A percentile compares a stretch with the other conserved stretches of the same genome.
phyloP scores from a whole-genome alignment of 2,113 vertebrate species.

The Actenoides lindsayi region DNA sequence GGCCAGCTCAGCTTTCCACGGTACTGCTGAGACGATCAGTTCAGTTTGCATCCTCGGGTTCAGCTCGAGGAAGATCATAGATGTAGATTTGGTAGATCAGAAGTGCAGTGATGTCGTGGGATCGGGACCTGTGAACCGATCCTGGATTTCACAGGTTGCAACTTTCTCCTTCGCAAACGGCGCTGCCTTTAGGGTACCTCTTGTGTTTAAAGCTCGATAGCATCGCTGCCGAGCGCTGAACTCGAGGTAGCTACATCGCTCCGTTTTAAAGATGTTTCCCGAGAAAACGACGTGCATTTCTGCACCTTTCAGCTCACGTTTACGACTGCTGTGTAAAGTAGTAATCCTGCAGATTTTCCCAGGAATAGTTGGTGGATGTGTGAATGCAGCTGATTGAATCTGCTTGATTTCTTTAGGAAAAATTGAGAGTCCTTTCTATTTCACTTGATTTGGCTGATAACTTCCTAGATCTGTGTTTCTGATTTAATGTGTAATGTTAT shows the following conservation, averaged over 20 bases:
- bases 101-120: not conserved
- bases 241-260: not conserved
- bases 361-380: not conserved
- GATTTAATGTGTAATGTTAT: not conserved
- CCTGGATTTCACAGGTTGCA: not conserved
- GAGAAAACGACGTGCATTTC: not conserved
- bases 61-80: not conserved
- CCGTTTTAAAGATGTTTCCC: not conserved
- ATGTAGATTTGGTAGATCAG: not conserved
- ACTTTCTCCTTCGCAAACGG: not conserved
- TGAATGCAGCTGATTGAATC: not conserved
- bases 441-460: not conserved
- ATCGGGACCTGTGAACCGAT: not conserved
- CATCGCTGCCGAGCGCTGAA: not conserved
- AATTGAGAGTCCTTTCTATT: not conserved
- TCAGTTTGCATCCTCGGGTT: fast-evolving
- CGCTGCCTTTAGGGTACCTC: not conserved
- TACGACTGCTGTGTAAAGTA: not conserved
- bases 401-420: not conserved
- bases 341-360: not conserved
- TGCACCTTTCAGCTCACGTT: not conserved
- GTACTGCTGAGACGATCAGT: not conserved
- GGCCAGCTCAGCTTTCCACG: not conserved
- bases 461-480: not conserved
- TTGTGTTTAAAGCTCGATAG: not conserved